Base-by-base conservation (phyloP, 2,888 invertebrate genomes). In the Orgyia antiqua region DNA sequence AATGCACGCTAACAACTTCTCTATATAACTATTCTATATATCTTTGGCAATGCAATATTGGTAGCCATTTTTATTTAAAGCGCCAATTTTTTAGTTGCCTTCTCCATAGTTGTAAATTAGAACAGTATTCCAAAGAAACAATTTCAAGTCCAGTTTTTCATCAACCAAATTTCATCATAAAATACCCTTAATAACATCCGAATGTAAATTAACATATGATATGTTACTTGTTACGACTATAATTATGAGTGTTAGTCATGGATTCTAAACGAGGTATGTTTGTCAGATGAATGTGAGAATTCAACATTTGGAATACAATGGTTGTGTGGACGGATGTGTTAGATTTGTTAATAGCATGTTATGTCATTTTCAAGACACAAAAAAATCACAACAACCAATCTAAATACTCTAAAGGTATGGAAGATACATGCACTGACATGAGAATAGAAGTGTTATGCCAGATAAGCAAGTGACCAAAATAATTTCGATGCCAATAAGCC, bases 191-290 rank as follows among this genome's bases (percentile, higher is more conserved):
- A n/a, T n/a, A n/a, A n/a, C n/a, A n/a, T n/a, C n/a, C n/a, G n/a
- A n/a, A n/a, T n/a, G n/a, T n/a, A n/a, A n/a, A n/a, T n/a, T n/a
- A n/a, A n/a, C n/a, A n/a, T n/a, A n/a, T n/a, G n/a, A n/a, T n/a
- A n/a, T n/a, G n/a, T n/a, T n/a, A n/a, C n/a, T 59, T 56, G 69
- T 75, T 45, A 70, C 58, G 58, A 67, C 56, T 48, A 56, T 50
- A 66, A 68, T 60, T 65, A 70, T 70, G 70, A 51, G 77, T 79
- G 77, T 78, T 69, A 68, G 53, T 62, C 51, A 73, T 68, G 72
- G 63, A 51, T 55, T 66, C 67, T 68, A 69, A 54, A 39, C 54
- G 42, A 50, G 58, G 47, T 55, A 67, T 70, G 69, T 76, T 58
- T 69, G 70, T 75, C 48, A 31, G 45, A 60, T 62, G 65, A 58